Evolutionary conservation across 2,113 vertebrate genomes (phyloP), one percentile per base, ranked within the genome.

Genomic region (Myotis yumanensis): DNA sequence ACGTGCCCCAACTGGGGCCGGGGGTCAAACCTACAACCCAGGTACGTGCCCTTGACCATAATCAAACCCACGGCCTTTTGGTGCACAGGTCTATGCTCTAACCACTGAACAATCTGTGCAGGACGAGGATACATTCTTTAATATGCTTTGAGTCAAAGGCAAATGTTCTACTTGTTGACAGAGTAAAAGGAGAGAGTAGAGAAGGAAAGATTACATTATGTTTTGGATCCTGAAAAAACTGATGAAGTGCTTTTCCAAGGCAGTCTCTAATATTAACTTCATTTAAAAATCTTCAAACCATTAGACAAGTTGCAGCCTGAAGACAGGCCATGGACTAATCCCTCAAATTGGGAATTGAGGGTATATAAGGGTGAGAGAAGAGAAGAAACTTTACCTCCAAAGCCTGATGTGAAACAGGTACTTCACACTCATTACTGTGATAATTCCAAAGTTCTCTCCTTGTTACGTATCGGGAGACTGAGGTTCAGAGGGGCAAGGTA

Each of bases 101-200:
- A 28, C 59, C 59, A 62, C 25, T 62, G 10, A 11, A 23, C 10
- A 62, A 59, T 11, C 25, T 62, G 59, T 11, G 4, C 25, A 62
- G 59, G 59, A 62, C 1, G 1, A 62, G 23, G 59, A 28, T 62
- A 71, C 25, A 32, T 71, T 94, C 32, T 88, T 85, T 90, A 93
- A 96, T 91, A 76, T 91, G 72, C 62, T 86, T 92, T 75, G 85
- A 90, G 93, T 93, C 80, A 85, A 96, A 96, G 89, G 62, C 40
- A 57, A 48, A 77, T 17, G 2, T 91, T 95, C 40, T 66, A 87
- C 7, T 62, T 90, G 46, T 87, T 96, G 95, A 95, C 84, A 81
- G 37, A 84, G 57, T 64, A 90, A 84, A 91, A 92, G 82, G 48
- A 72, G 40, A 92, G 59, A 76, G 20, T n/a, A 66, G 57, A 83